Evolutionary conservation across 2,797 vertebrate genomes (phyloP).

Genomic region (Merluccius polli): DNA sequence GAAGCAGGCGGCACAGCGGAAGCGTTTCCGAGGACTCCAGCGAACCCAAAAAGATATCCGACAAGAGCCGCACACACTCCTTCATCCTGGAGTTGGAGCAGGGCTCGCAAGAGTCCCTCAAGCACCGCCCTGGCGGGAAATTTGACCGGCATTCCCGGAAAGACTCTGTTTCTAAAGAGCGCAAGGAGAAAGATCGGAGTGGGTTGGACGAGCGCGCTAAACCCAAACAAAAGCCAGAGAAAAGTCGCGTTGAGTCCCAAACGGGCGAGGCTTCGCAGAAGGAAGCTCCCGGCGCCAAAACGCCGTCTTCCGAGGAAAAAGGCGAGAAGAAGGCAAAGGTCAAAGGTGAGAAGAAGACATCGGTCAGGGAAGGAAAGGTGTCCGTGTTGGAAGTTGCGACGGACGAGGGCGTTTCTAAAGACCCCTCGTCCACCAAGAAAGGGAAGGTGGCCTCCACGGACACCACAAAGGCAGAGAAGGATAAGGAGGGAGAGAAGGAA

Average conservation of each 20-base stretch:
- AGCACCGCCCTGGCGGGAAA: conserved; percentile 76
- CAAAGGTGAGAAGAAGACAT: conserved; percentile 80
- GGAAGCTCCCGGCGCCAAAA: conserved; percentile 64
- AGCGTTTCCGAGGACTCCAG: conserved; percentile 70
- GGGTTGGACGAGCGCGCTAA: conserved; percentile 81
- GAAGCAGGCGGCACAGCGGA: conserved; percentile 70
- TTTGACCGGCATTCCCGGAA: conserved; percentile 81
- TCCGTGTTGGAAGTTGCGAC: conserved; percentile 63
- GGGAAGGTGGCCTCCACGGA: conserved; percentile 69
- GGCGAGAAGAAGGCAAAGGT: conserved; percentile 82
- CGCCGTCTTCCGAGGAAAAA: conserved; percentile 78
- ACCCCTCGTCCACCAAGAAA: conserved; percentile 71
- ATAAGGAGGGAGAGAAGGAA: conserved; percentile 61
- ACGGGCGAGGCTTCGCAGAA: conserved; percentile 73
- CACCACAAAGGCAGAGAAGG: conserved; percentile 63
- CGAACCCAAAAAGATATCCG: conserved; percentile 75
- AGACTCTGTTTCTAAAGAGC: conserved; percentile 71
- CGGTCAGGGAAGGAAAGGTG: conserved; percentile 73
- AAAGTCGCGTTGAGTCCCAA: conserved; percentile 64
- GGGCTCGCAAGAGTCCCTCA: conserved; percentile 79
- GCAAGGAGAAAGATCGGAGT: conserved; percentile 81
- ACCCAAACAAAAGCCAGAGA: conserved; percentile 79
- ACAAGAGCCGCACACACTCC: conserved; percentile 74
- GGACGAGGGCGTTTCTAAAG: conserved; percentile 75
- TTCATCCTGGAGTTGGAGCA: conserved; percentile 79